These are phyloP conservation scores for Aeoliscus strigatus DNA, from an alignment of 2,797 vertebrate genomes.

Conservation along the genomic window DNA sequence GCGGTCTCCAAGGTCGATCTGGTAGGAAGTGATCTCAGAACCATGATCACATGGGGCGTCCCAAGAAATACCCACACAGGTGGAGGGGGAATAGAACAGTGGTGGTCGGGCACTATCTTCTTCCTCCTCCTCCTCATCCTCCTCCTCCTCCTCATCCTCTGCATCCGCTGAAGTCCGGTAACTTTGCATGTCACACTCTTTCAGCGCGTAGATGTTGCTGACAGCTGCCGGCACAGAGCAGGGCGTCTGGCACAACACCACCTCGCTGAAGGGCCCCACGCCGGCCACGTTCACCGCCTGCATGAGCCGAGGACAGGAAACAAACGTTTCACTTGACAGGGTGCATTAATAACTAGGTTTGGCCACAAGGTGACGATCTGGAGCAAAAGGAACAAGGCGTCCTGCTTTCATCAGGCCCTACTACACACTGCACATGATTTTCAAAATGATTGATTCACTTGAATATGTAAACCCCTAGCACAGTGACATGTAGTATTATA, in stretches of 20 bases:
- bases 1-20: slow-evolving; percentile 92
- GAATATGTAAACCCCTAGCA: no score
- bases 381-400: slow-evolving; percentile 15
- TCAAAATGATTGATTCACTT: no score
- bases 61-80: slow-evolving; percentile 90
- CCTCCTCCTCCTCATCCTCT: slow-evolving; percentile 57
- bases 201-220: slow-evolving; percentile 81
- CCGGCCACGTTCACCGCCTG: slow-evolving; percentile 89
- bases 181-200: slow-evolving; percentile 80
- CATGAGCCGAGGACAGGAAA: not conserved
- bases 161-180: slow-evolving; percentile 46
- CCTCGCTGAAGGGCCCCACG: slow-evolving; percentile 89
- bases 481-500: no score
- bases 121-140: slow-evolving; percentile 53
- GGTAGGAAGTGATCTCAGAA: slow-evolving; percentile 90
- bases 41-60: slow-evolving; percentile 89
- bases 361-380: slow-evolving; percentile 57
- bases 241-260: slow-evolving; percentile 85
- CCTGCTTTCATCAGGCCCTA: not conserved
- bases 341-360: not conserved
- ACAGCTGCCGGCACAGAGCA: slow-evolving; percentile 90
- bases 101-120: slow-evolving; percentile 9
- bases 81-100: slow-evolving; percentile 83
- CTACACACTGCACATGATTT: not conserved
- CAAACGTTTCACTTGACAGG: not conserved